Evolutionary conservation across 1,140 invertebrate species (phyloP).

Genomic region (Drosophila carrolli): DNA sequence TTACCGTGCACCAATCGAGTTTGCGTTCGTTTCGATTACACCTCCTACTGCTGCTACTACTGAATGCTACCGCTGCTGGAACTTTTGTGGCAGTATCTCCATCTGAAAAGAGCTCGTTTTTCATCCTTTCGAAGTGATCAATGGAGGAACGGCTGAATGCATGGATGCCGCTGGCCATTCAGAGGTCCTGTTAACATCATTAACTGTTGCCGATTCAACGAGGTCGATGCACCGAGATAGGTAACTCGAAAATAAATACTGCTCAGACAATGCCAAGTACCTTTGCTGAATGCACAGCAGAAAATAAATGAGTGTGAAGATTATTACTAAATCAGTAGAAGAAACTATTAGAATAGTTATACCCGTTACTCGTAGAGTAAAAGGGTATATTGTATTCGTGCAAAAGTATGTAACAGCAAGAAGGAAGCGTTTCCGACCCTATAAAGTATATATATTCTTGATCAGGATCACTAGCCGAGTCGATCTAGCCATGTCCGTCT

Average conservation of each 20-base stretch:
- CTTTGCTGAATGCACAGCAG: neutral
- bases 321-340: too few relatives aligned
- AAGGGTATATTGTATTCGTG: too few relatives aligned
- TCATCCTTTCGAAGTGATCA: conserved; percentile 63
- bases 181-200: conserved; percentile 63
- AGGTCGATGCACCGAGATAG: conserved; percentile 25
- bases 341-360: too few relatives aligned
- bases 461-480: too few relatives aligned
- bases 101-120: conserved; percentile 56
- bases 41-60: conserved; percentile 10
- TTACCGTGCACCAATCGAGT: conserved; percentile 80
- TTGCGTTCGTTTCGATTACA: conserved; percentile 51
- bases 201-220: conserved; percentile 69
- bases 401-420: too few relatives aligned
- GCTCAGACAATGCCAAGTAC: conserved; percentile 20
- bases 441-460: too few relatives aligned
- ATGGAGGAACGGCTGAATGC: conserved; percentile 33
- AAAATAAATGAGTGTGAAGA: neutral
- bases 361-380: too few relatives aligned
- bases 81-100: conserved; percentile 49
- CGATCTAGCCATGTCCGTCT: too few relatives aligned
- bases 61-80: conserved; percentile 1
- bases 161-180: conserved; percentile 32
- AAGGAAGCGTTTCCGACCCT: too few relatives aligned
- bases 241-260: conserved; percentile 7